Percentiles rank a stretch among this genome's conserved stretches.
These are phyloP conservation scores for Apteryx owenii DNA, from an alignment of 2,113 vertebrate species.

Conservation along the genomic window DNA sequence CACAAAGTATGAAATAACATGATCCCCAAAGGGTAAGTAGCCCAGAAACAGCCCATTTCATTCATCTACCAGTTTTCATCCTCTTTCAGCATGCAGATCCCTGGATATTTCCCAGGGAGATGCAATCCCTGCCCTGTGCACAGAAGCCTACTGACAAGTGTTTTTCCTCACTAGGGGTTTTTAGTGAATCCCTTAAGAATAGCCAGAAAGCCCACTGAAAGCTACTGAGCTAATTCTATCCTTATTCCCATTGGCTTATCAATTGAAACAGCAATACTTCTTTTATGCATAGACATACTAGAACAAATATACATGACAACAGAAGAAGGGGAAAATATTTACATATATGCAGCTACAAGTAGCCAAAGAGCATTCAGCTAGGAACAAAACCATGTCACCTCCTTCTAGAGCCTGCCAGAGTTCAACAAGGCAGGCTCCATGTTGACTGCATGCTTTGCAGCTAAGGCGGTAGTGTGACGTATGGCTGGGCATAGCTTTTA, in stretches of 20 bases:
- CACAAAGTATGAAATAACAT: not conserved
- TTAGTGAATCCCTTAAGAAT: not conserved
- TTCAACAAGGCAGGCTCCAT: not conserved
- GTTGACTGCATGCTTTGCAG: not conserved
- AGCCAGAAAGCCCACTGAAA: not conserved
- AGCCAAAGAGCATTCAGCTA: not conserved
- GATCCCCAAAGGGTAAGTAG: not conserved
- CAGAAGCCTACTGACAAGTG: not conserved
- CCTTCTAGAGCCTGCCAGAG: not conserved
- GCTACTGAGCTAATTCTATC: not conserved
- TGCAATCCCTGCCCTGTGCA: not conserved
- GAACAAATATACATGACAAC: accelerated
- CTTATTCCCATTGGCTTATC: not conserved
- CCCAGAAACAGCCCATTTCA: not conserved
- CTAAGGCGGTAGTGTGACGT: not conserved
- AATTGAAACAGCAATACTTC: not conserved
- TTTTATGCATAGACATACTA: not conserved
- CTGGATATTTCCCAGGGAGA: not conserved
- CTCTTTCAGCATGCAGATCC: not conserved
- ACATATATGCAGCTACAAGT: not conserved
- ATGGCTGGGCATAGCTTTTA: not conserved
- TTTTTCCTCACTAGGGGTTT: not conserved
- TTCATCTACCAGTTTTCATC: not conserved
- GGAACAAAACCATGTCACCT: not conserved
- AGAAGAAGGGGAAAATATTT: not conserved